Percentiles rank a stretch among this genome's conserved stretches.
Evolutionary conservation across 2,113 vertebrate genomes (phyloP).

Genomic region (Heterotis niloticus): DNA sequence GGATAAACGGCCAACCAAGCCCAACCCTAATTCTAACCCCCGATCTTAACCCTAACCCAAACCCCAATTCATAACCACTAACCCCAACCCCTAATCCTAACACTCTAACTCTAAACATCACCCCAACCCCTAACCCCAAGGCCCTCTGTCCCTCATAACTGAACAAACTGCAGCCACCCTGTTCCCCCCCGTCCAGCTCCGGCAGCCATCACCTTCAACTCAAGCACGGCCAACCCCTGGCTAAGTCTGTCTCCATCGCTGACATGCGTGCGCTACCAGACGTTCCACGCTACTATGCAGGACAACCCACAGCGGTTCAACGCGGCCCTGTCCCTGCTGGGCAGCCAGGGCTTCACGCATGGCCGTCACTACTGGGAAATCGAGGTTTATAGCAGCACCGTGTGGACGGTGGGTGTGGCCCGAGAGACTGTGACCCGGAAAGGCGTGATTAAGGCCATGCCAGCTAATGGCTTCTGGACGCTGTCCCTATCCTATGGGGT

Average conservation of each 20-base stretch:
- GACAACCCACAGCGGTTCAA: conserved; percentile 72
- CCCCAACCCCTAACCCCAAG: too few relatives aligned
- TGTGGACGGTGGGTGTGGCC: conserved; percentile 71
- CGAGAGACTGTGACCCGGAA: conserved; percentile 66
- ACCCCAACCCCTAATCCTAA: too few relatives aligned
- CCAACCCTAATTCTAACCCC: too few relatives aligned
- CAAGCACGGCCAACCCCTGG: conserved; percentile 72
- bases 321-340: conserved; percentile 66
- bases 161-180: background rate
- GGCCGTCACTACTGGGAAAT: conserved; percentile 76
- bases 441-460: conserved; percentile 70
- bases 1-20: too few relatives aligned
- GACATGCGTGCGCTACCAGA: conserved; percentile 70
- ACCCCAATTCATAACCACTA: too few relatives aligned
- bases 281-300: conserved; percentile 61
- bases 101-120: too few relatives aligned
- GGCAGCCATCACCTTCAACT: conserved; percentile 69
- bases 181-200: conserved; percentile 46
- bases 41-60: too few relatives aligned
- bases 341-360: conserved; percentile 67
- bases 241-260: conserved; percentile 68
- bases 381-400: conserved; percentile 70
- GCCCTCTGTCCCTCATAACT: background rate
- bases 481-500: conserved; percentile 72
- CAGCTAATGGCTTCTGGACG: conserved; percentile 72